Evolutionary conservation across 2,113 vertebrate genomes (phyloP).

Genomic region (Chlorodrepanis virens): DNA sequence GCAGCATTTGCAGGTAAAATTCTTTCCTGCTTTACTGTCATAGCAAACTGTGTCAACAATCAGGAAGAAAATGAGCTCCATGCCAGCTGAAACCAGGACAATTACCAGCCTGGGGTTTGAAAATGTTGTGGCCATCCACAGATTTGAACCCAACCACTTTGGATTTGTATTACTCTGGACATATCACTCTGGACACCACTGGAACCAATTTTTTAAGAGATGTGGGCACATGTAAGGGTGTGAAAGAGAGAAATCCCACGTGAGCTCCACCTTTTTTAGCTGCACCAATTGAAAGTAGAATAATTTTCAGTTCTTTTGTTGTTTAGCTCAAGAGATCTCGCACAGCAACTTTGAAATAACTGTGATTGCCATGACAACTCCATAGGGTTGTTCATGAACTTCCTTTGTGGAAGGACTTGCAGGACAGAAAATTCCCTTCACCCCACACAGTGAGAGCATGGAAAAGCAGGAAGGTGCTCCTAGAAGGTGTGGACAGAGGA

Average conservation of each 20-base stretch:
- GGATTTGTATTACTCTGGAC: neutral
- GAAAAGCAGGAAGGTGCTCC: neutral
- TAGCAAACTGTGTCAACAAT: neutral
- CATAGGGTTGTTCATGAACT: neutral
- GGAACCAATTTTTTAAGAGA: neutral
- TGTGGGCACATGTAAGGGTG: neutral
- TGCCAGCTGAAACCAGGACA: neutral
- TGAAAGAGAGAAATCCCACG: neutral
- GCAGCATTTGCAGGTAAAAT: neutral
- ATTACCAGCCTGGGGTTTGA: neutral
- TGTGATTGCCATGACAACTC: neutral
- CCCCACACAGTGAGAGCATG: fast-evolving
- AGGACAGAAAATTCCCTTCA: neutral
- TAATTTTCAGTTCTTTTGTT: neutral
- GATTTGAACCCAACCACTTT: fast-evolving
- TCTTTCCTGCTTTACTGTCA: neutral
- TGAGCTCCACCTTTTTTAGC: neutral
- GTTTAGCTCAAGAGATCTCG: neutral
- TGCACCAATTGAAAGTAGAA: neutral
- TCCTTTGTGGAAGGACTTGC: neutral
- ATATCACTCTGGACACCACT: neutral
- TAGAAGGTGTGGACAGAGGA: neutral
- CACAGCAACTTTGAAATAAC: neutral
- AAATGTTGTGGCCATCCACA: neutral
- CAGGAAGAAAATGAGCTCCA: neutral